Evolutionary conservation across 2,797 vertebrate genomes (phyloP), one percentile per base, ranked within the genome.

Genomic region (Malurus splendens): DNA sequence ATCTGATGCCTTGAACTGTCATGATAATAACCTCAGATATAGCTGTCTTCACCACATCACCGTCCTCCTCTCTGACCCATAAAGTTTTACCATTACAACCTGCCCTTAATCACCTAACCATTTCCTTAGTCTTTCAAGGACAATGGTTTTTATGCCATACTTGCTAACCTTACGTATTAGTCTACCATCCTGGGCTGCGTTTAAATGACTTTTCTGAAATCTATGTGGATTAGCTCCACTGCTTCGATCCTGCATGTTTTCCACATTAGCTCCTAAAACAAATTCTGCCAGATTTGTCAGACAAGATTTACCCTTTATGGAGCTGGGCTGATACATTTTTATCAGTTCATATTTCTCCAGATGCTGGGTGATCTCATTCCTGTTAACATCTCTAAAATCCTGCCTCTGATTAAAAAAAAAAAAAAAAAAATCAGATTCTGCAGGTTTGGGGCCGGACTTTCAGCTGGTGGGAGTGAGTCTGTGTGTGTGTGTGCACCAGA

Each of bases 41-140:
- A 93, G 90, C 90, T 93, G 90, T 89, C 93, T 94, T 95, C 90
- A 92, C 93, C 90, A 94, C 80, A 95, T 92, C 93, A 93, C 90
- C 42, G 72, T 96, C 88, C 90, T 96, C 92, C 92, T 95, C 95
- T 94, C 90, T 95, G 95, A 95, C 94, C 95, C 94, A 94, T 96
- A 95, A 95, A 95, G 90, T 95, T 96, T 95, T 93, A 95, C 95
- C 94, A 96, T 95, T 93, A 93, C 93, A 93, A 94, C 91, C 90
- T 93, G 89, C 90, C 93, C 90, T 94, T 96, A 95, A 96, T 95
- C 94, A 95, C 92, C 91, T 94, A 92, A 88, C 94, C 92, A 90
- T 95, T 96, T 95, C 94, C 93, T 87, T 79, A 93, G 90, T 91
- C 90, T 96, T 95, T 95, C 93, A 96, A 96, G 95, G 94, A 93